Base-by-base conservation (phyloP, 2,113 vertebrate species). In the Barbus barbus region DNA sequence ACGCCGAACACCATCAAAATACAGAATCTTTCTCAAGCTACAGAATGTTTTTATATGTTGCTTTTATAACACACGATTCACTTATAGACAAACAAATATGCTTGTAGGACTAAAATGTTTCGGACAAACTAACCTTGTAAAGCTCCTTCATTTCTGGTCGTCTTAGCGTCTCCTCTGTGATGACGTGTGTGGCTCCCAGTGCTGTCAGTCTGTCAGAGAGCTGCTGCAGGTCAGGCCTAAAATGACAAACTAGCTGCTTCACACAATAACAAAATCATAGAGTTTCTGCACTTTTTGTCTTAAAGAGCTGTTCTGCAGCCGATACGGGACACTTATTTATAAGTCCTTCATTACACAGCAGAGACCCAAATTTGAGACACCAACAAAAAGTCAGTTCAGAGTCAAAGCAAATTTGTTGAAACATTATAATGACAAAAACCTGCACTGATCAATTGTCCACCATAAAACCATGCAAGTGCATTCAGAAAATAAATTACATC, bases 81-180 rank as follows among this genome's bases (percentile, higher is more conserved):
- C 28, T 33, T 9, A 20, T 9, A 14, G 28, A 67, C 5, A 36
- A 11, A 7, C 31, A 67, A 67, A 33, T 9, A 8, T 8, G 11
- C 12, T 9, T 63, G 60, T n/a, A n/a, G n/a, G n/a, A n/a, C n/a
- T n/a, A n/a, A n/a, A n/a, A n/a, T n/a, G n/a, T n/a, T n/a, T n/a
- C n/a, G n/a, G n/a, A n/a, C n/a, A n/a, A n/a, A n/a, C n/a, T n/a
- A 41, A 80, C 98, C 97, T 97, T 96, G 89, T 98, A 96, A 46
- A 97, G 58, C 13, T 96, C 93, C 86, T 96, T 97, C 86, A 95
- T 94, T 86, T 96, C 96, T 9, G 94, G 96, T 41, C 92, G 95
- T 84, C 98, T 95, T 28, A 99, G 90, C 0, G 83, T 89, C 75
- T 98, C 97, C 36, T 38, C 36, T 38, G 36, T 38, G 93, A 99